Percentiles rank a stretch among this genome's conserved stretches.
Conservation (phyloP, 2,888 invertebrate genomes). For the Pherbina coryleti region DNA sequence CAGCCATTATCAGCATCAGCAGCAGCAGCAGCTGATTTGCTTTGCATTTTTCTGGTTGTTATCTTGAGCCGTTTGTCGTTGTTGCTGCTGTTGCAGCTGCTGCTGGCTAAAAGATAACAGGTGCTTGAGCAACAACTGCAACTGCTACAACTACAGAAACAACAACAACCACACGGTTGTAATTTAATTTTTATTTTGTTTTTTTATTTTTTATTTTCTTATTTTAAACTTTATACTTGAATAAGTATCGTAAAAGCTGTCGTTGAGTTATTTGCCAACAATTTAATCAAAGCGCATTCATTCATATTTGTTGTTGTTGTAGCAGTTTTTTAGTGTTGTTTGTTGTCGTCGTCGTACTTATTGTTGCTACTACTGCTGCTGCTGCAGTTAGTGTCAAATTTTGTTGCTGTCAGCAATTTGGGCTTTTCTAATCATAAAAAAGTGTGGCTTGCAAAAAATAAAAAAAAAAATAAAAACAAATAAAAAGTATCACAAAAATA, state of each 20-base stretch:
- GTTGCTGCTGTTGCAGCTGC: background rate
- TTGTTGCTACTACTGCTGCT: background rate
- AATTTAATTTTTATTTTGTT: background rate
- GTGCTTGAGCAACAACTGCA: constrained; percentile 4
- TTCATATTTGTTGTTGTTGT: background rate
- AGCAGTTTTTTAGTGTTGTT: background rate
- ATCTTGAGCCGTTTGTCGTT: background rate
- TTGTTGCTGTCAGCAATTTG: background rate
- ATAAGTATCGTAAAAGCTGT: constrained; percentile 1
- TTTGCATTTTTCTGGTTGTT: background rate
- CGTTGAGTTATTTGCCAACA: constrained; percentile 9
- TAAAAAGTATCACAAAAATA: background rate
- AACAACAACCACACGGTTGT: no score
- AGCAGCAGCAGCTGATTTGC: no score
- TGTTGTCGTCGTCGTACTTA: background rate
- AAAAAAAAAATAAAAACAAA: background rate
- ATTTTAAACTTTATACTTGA: background rate
- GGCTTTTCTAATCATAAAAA: constrained; percentile 1
- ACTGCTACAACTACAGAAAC: no score
- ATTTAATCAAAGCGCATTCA: background rate
- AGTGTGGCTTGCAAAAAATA: background rate
- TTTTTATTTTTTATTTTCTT: background rate
- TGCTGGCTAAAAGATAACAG: constrained; percentile 1
- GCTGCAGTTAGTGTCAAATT: constrained; percentile 15
- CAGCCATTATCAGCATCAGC: no score